Evolutionary conservation across 2,113 vertebrate species (phyloP), one percentile per base, ranked within the genome.

Genomic region (Dicaeum eximium): DNA sequence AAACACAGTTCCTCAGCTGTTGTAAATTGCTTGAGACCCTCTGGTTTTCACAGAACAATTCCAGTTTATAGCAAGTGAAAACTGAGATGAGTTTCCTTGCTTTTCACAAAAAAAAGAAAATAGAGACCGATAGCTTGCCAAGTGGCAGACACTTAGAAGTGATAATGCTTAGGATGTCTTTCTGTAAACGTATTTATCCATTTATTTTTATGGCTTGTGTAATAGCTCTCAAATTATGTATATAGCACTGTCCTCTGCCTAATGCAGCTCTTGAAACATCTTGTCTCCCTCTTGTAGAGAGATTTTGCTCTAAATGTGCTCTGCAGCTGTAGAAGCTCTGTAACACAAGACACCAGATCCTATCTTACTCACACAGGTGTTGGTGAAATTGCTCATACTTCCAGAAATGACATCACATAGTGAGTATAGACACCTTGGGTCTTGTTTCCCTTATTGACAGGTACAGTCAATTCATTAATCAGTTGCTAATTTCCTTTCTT

Each of bases 21-120:
- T 83, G 64, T 33, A 86, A 92, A 93, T 82, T 92, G 44, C 62
- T 82, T 50, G 62, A 94, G 40, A 74, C 47, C 53, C 78, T 87
- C 65, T 27, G 47, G 61, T n/a, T 95, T 89, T 88, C 74, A 60
- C 12, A 54, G 91, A 87, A 72, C 38, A 75, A n/a, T 19, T 82
- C 42, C 47, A 77, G 51, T 83, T 72, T 80, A 91, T 30, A 83
- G 38, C 19, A 58, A 66, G 20, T 47, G 87, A 91, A 92, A 89
- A 80, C 47, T 50, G 60, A 94, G 81, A 50, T 54, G 37, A 57
- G 11, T 77, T 91, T 94, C 47, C 7, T 11, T 1, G 2, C 27
- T 90, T 75, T 79, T 73, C 62, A 88, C n/a, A 50, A 90, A 89
- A 89, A 78, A 79, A 90, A 66, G 30, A 71, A 83, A 92, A 92